Percentiles rank a stretch among this genome's conserved stretches.
These are phyloP conservation scores for Gerris lacustris DNA, from an alignment of 2,888 invertebrate species.

Conservation along the genomic window DNA sequence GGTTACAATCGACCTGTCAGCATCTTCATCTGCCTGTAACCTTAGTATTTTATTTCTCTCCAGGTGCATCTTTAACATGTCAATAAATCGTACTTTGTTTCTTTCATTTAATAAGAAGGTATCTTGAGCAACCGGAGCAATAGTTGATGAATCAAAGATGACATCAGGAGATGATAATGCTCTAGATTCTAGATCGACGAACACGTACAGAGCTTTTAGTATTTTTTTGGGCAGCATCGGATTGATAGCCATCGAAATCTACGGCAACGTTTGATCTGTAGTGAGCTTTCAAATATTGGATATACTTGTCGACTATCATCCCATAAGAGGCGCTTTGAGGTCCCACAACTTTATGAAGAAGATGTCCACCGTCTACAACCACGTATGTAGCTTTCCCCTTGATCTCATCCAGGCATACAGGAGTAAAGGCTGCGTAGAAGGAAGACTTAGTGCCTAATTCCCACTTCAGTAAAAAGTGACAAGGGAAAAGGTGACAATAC, in stretches of 20 bases:
- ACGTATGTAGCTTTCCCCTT: constrained; percentile 7
- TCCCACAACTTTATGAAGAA: constrained; percentile 9
- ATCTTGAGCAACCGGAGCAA: too few species aligned
- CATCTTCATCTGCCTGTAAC: too few species aligned
- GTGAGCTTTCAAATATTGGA: background rate
- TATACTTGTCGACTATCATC: background rate
- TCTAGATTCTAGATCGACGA: too few species aligned
- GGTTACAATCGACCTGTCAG: too few species aligned
- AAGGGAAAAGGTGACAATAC: constrained; percentile 28
- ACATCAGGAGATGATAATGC: too few species aligned
- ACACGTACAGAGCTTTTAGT: too few species aligned
- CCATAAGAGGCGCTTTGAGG: background rate
- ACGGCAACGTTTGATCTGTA: constrained; percentile 16
- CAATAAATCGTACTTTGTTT: too few species aligned
- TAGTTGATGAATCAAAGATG: too few species aligned
- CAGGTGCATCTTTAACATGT: too few species aligned
- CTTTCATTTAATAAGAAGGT: too few species aligned
- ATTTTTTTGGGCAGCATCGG: background rate
- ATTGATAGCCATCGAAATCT: constrained; percentile 32
- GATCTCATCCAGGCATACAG: background rate
- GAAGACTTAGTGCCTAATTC: constrained; percentile 27
- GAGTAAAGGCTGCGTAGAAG: constrained; percentile 18
- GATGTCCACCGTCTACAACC: constrained; percentile 9
- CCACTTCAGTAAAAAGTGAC: constrained; percentile 25
- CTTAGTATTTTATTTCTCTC: too few species aligned